Evolutionary conservation across 2,113 vertebrate species (phyloP).

Genomic region (Notothenia rossii): DNA sequence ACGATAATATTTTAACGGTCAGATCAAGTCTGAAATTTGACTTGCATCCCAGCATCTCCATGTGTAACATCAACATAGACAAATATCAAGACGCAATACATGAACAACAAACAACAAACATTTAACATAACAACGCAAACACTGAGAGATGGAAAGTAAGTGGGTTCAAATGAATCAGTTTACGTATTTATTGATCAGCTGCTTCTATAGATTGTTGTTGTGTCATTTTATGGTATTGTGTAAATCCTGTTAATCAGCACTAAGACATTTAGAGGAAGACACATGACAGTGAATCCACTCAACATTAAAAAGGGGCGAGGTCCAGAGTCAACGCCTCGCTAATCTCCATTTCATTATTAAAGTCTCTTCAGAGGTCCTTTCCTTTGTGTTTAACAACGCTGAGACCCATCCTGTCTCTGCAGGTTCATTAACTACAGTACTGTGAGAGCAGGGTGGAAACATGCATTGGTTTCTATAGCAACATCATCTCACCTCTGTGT

Average conservation of each 20-base stretch:
- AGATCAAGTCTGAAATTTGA: too few species aligned
- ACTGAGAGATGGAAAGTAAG: too few species aligned
- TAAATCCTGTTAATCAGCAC: constrained; percentile 2
- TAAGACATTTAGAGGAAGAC: constrained; percentile 1
- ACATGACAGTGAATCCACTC: neutral
- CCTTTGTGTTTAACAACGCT: constrained; percentile 3
- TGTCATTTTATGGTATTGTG: neutral
- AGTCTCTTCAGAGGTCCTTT: constrained; percentile 11
- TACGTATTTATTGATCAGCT: constrained; percentile 3
- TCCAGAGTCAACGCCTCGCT: constrained; percentile 1
- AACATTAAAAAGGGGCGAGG: neutral
- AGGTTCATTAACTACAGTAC: constrained; percentile 43
- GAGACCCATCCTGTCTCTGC: constrained; percentile 11
- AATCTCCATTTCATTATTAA: constrained; percentile 43
- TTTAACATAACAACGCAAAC: too few species aligned
- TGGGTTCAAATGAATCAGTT: too few species aligned
- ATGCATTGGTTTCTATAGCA: constrained; percentile 61
- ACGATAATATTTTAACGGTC: too few species aligned
- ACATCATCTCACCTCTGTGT: constrained; percentile 47
- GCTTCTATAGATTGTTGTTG: neutral
- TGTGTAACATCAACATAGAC: too few species aligned
- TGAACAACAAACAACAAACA: too few species aligned
- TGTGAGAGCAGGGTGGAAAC: constrained; percentile 18
- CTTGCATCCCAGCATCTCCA: too few species aligned
- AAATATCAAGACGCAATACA: too few species aligned